These are phyloP conservation scores for Cantharis rustica DNA, from an alignment of 2,888 invertebrate species.

Conservation along the genomic window DNA sequence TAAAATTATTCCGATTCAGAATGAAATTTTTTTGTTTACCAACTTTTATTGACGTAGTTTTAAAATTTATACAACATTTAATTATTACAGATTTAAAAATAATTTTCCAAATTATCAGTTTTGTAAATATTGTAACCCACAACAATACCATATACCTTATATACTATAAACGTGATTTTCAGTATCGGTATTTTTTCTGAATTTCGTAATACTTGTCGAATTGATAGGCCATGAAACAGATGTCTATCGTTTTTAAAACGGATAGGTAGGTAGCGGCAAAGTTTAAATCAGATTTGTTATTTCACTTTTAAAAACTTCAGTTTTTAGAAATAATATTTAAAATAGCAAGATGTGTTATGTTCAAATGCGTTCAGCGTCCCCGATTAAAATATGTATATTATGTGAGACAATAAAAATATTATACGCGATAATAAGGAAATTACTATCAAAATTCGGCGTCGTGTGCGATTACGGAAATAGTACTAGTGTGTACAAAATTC, in stretches of 20 bases:
- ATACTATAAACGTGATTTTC: not conserved
- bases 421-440: too few species aligned
- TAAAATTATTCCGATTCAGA: not conserved
- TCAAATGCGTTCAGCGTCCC: not conserved
- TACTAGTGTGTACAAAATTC: too few species aligned
- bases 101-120: not conserved
- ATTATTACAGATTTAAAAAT: not conserved
- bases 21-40: not conserved
- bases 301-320: not conserved
- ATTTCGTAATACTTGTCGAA: not conserved
- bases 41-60: not conserved
- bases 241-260: constrained; percentile 3
- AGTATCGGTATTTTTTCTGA: not conserved
- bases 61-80: not conserved
- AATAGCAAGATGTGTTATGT: not conserved
- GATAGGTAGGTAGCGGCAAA: not conserved
- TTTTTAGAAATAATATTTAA: not conserved
- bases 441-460: too few species aligned
- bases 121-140: not conserved
- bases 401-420: too few species aligned
- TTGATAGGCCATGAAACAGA: constrained; percentile 3
- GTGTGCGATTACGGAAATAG: too few species aligned
- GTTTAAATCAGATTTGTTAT: constrained; percentile 1
- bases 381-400: too few species aligned
- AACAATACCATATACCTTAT: not conserved